A percentile compares a stretch with the other conserved stretches of the same genome.
phyloP scores from a whole-genome alignment of 2,797 vertebrate genomes.

The Dermochelys coriacea region DNA sequence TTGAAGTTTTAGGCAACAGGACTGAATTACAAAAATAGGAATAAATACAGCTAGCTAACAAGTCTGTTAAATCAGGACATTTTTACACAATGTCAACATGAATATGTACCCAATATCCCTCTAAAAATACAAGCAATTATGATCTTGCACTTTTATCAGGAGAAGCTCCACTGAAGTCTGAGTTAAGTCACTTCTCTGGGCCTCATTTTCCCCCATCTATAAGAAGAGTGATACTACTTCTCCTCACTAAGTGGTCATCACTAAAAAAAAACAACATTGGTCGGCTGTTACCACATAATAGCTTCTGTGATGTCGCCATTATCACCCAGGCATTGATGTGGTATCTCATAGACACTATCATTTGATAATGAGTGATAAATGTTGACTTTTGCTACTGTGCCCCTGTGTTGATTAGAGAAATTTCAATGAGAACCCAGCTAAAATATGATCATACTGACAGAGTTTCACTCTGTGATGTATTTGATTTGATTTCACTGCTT shows the following conservation, averaged over 20 bases:
- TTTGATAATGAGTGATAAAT: not conserved
- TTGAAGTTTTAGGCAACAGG: not conserved
- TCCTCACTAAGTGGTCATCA: not conserved
- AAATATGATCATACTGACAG: not conserved
- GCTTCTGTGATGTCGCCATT: not conserved
- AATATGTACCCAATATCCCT: not conserved
- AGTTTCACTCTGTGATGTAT: not conserved
- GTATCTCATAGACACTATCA: not conserved
- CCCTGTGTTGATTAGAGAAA: not conserved
- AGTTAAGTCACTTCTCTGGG: not conserved
- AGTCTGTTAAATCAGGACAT: not conserved
- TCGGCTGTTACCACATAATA: not conserved
- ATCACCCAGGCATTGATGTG: not conserved
- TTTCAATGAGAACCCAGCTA: not conserved
- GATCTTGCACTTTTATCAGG: not conserved
- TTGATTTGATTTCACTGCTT: not conserved
- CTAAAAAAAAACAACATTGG: not conserved
- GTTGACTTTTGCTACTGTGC: not conserved
- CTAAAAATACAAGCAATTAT: not conserved
- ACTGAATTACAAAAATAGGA: not conserved
- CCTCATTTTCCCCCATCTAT: not conserved
- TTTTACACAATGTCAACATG: not conserved
- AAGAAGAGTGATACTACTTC: not conserved
- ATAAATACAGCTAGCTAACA: not conserved
- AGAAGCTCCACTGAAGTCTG: not conserved